Conservation (phyloP, 37 sponge, comb jelly and placozoan species). For the Agelas oroides region DNA sequence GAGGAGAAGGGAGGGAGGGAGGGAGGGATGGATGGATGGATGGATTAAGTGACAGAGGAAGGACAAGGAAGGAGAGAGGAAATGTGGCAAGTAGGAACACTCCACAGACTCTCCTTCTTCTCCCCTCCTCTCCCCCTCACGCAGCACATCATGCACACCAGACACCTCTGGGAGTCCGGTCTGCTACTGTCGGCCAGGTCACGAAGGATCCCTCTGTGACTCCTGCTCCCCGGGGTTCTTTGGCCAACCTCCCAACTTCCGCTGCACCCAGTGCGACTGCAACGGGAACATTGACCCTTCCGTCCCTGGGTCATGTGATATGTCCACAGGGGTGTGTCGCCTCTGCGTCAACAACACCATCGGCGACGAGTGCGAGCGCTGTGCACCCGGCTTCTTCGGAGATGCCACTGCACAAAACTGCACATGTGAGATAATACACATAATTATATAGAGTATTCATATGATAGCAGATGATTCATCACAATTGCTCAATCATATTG, state of each 20-base stretch:
- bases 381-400: conserved; percentile 33
- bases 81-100: conserved; percentile 2
- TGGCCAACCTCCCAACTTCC: conserved; percentile 38
- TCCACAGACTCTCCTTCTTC: conserved; percentile 13
- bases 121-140: neutral
- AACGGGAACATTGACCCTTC: conserved; percentile 54
- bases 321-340: conserved; percentile 40
- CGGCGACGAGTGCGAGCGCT: conserved; percentile 43
- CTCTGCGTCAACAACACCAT: conserved; percentile 41
- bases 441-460: too few relatives aligned
- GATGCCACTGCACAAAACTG: conserved; percentile 41
- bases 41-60: too few relatives aligned
- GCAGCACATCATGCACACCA: conserved; percentile 17
- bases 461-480: too few relatives aligned
- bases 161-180: neutral
- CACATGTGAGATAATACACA: neutral
- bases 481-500: too few relatives aligned
- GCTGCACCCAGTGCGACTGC: conserved; percentile 46
- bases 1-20: too few relatives aligned
- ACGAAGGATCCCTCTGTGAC: conserved; percentile 35
- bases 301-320: conserved; percentile 48
- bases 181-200: conserved; percentile 39
- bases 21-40: too few relatives aligned
- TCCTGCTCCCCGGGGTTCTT: conserved; percentile 39
- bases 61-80: too few relatives aligned